Conservation (phyloP, 2,888 invertebrate species). For the Allophyes oxyacanthae region DNA sequence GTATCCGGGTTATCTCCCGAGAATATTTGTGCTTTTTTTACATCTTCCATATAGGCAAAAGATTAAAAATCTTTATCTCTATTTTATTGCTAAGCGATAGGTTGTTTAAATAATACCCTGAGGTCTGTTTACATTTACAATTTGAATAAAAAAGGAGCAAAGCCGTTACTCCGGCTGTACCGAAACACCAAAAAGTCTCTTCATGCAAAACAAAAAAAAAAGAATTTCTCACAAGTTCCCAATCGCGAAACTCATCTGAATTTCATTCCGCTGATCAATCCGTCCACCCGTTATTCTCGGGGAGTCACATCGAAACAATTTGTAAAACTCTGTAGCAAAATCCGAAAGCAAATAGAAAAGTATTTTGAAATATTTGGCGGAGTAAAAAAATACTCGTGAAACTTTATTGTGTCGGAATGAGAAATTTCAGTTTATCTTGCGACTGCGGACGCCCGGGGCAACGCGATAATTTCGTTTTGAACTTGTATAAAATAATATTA, state of each 20-base stretch:
- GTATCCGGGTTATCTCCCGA: constrained; percentile 16
- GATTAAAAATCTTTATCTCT: too few species aligned
- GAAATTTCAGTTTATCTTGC: constrained; percentile 77
- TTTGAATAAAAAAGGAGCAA: constrained; percentile 38
- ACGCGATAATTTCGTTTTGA: constrained; percentile 66
- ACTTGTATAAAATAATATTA: constrained; percentile 79
- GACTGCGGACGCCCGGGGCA: constrained; percentile 60
- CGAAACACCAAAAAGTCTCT: constrained; percentile 53
- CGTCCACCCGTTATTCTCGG: constrained; percentile 65
- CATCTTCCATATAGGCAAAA: too few species aligned
- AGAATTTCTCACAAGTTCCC: constrained; percentile 60
- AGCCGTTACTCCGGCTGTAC: constrained; percentile 40
- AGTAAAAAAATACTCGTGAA: constrained; percentile 69
- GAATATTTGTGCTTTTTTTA: not conserved
- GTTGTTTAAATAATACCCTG: too few species aligned
- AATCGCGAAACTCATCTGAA: constrained; percentile 71
- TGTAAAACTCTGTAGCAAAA: constrained; percentile 68
- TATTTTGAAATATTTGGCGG: constrained; percentile 77
- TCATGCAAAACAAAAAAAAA: constrained; percentile 46
- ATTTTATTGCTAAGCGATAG: too few species aligned
- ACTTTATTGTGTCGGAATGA: constrained; percentile 76
- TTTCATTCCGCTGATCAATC: constrained; percentile 70
- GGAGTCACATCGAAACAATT: constrained; percentile 73
- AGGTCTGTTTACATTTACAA: constrained; percentile 24
- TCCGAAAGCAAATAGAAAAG: constrained; percentile 75